These are phyloP conservation scores for Semnornis frantzii DNA, from an alignment of 2,113 vertebrate species.

Conservation along the genomic window DNA sequence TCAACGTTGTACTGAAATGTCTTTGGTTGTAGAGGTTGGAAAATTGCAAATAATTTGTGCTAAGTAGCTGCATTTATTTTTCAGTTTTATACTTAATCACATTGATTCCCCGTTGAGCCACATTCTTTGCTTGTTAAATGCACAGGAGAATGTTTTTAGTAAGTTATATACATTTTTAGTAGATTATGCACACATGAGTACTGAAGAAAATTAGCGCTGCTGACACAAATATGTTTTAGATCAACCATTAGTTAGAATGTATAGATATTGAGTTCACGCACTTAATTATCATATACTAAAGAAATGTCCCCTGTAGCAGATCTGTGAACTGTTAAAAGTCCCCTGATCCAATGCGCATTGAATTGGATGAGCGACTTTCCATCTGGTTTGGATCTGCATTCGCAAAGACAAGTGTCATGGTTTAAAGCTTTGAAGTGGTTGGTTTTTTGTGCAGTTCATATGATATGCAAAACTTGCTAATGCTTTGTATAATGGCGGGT, in stretches of 20 bases:
- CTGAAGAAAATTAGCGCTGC: background rate
- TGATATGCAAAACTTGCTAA: background rate
- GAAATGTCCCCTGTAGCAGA: background rate
- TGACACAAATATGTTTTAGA: background rate
- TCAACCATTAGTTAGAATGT: background rate
- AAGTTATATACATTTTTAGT: slow-evolving; percentile 1
- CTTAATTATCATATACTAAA: background rate
- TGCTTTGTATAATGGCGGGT: background rate
- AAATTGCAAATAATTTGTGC: slow-evolving; percentile 32
- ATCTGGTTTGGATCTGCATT: background rate
- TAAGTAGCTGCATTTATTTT: background rate
- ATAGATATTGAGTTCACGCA: background rate
- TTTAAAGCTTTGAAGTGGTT: background rate
- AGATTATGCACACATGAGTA: background rate
- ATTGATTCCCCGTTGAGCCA: slow-evolving; percentile 27
- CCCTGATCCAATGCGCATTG: background rate
- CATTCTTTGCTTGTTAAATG: slow-evolving; percentile 57
- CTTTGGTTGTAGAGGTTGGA: slow-evolving; percentile 48
- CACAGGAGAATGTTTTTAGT: slow-evolving; percentile 12
- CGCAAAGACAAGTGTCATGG: background rate
- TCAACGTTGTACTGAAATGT: slow-evolving; percentile 32
- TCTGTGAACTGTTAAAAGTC: background rate
- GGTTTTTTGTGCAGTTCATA: background rate
- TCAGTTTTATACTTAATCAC: background rate
- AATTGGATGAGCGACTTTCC: background rate